Percentiles rank a stretch among this genome's conserved stretches.
These are phyloP conservation scores for Dryobota labecula DNA, from an alignment of 2,888 invertebrate species.

Conservation along the genomic window DNA sequence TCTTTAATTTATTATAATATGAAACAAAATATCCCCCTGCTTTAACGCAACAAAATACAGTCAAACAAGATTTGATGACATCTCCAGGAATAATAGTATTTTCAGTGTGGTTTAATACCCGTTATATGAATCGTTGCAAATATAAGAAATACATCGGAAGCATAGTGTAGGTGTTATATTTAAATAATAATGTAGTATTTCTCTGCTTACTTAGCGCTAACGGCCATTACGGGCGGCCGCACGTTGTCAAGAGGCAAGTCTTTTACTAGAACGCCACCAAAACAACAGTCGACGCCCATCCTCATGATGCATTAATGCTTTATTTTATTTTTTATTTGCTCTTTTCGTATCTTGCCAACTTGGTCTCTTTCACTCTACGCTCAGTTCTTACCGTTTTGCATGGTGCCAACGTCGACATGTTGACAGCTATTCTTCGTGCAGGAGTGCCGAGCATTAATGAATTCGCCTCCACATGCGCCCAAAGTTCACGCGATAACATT, in stretches of 20 bases:
- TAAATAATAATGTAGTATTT: constrained; percentile 81
- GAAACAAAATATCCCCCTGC: constrained; percentile 64
- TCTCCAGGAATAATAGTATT: constrained; percentile 27
- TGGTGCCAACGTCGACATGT: constrained; percentile 79
- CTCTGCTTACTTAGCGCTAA: constrained; percentile 89
- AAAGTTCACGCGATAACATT: constrained; percentile 77
- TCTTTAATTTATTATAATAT: constrained; percentile 54
- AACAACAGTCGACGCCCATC: constrained; percentile 88
- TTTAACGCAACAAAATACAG: constrained; percentile 64
- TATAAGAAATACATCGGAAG: constrained; percentile 59
- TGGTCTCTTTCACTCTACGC: constrained; percentile 77
- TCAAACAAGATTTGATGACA: constrained; percentile 26
- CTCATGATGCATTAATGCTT: constrained; percentile 91
- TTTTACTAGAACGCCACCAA: constrained; percentile 89
- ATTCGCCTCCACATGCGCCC: constrained; percentile 70
- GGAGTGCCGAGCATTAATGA: constrained; percentile 65
- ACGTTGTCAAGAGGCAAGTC: constrained; percentile 91
- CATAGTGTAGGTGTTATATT: constrained; percentile 55
- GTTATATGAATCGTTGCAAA: constrained; percentile 15
- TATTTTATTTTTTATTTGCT: constrained; percentile 85
- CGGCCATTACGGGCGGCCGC: constrained; percentile 90
- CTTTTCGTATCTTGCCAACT: constrained; percentile 82
- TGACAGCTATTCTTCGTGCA: constrained; percentile 67
- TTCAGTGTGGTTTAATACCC: constrained; percentile 32
- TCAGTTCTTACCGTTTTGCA: constrained; percentile 74